Conservation (phyloP, 2,113 vertebrate genomes). For the Pelobates fuscus region DNA sequence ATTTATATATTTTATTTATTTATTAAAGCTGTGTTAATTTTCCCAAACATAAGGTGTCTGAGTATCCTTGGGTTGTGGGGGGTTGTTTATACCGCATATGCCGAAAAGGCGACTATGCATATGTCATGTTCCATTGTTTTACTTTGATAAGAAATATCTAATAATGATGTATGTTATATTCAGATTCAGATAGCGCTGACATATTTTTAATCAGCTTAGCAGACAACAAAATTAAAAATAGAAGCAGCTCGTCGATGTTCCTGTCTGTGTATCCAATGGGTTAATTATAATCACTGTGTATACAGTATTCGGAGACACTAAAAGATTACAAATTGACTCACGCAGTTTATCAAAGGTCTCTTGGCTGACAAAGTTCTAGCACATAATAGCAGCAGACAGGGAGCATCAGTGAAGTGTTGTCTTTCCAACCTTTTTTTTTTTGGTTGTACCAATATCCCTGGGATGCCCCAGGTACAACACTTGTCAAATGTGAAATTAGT, state of each 20-base stretch:
- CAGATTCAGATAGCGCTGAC: neutral
- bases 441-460: slow-evolving; percentile 1
- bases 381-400: no score
- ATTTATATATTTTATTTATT: no score
- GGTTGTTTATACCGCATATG: no score
- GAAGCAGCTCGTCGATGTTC: neutral
- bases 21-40: no score
- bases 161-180: no score
- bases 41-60: no score
- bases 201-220: slow-evolving; percentile 7
- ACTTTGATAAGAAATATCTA: no score
- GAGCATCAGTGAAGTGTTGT: no score
- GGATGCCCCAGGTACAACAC: neutral
- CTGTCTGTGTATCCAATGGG: neutral
- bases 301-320: neutral
- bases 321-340: neutral
- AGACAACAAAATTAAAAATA: neutral
- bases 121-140: no score
- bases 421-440: neutral
- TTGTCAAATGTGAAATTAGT: slow-evolving; percentile 11
- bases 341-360: neutral
- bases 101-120: no score
- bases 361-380: neutral
- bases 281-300: neutral
- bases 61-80: no score